Evolutionary conservation across 2,797 vertebrate species (phyloP).

Genomic region (Catostomus latipinnis): DNA sequence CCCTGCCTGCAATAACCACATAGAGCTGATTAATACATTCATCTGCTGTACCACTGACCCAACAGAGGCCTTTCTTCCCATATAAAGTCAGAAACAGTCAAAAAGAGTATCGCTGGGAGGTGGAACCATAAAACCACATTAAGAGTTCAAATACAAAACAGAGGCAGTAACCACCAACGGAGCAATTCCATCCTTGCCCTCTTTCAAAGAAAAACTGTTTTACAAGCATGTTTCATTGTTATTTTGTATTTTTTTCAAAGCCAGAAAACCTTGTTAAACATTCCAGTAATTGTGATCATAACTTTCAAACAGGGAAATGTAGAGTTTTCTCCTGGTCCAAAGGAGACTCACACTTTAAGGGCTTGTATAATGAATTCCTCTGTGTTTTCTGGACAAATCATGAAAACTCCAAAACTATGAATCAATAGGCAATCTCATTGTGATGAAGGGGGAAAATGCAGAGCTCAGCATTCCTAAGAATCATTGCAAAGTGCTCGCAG

Average conservation of each 20-base stretch:
- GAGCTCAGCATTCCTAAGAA: conserved; percentile 46
- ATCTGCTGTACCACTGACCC: not conserved
- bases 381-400: conserved; percentile 39
- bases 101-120: conserved; percentile 17
- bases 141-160: conserved; percentile 24
- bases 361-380: conserved; percentile 45
- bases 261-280: conserved; percentile 47
- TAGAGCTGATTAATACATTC: conserved; percentile 9
- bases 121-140: conserved; percentile 31
- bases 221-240: conserved; percentile 47
- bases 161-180: conserved; percentile 26
- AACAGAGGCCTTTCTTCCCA: not conserved
- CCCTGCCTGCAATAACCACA: conserved; percentile 7
- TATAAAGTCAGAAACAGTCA: not conserved
- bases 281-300: conserved; percentile 39
- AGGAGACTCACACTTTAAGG: conserved; percentile 42
- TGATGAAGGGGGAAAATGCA: conserved; percentile 34
- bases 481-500: conserved; percentile 44
- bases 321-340: conserved; percentile 45
- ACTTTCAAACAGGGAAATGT: conserved; percentile 23
- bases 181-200: conserved; percentile 12
- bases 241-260: conserved; percentile 37
- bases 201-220: conserved; percentile 48
- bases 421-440: conserved; percentile 52
- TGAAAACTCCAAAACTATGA: conserved; percentile 31